Evolutionary conservation across 2,113 vertebrate species (phyloP), one percentile per base, ranked within the genome.

Genomic region (Zosterops pallidus): DNA sequence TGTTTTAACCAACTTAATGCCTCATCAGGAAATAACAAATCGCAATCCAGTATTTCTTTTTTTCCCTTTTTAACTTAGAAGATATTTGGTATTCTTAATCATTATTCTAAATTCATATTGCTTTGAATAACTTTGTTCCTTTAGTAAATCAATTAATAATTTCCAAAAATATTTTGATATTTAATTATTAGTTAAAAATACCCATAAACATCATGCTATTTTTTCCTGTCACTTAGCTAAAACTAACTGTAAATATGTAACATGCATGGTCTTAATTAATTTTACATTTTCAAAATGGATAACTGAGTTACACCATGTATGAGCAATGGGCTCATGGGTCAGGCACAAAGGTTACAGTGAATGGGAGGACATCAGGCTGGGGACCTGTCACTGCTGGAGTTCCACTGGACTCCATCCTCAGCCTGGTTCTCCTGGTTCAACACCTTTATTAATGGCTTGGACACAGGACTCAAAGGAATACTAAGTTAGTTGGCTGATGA

Each of bases 131-230:
- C 67, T 97, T 96, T 91, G 8, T 6, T 65, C 6, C 81, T 94
- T 95, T 89, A 90, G 6, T 17, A 82, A 64, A 81, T 53, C 86
- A 91, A 90, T 92, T 76, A 93, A 16, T 62, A 53, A 77, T 37
- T 83, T 72, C 28, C 6, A 76, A 75, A 85, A 85, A 33, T 56
- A 49, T 64, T 78, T 69, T 78, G 8, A 39, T 86, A 82, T 83
- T 96, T 89, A 96, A 93, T 95, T 92, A 91, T 89, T 83, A 87
- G 85, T 62, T 25, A 20, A 25, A 91, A 71, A 65, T 70, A 84
- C 60, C 41, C 79, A 89, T 92, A 86, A 68, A 9, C 35, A 87
- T 53, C 28, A 60, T n/a, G 31, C 44, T 67, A 24, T 86, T 87
- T 71, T 76, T 77, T 91, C 89, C 21, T 91, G 42, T 62, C 55